Evolutionary conservation across 1,140 invertebrate species (phyloP), one percentile per base, ranked within the genome.

Genomic region (Babylonia areolata): DNA sequence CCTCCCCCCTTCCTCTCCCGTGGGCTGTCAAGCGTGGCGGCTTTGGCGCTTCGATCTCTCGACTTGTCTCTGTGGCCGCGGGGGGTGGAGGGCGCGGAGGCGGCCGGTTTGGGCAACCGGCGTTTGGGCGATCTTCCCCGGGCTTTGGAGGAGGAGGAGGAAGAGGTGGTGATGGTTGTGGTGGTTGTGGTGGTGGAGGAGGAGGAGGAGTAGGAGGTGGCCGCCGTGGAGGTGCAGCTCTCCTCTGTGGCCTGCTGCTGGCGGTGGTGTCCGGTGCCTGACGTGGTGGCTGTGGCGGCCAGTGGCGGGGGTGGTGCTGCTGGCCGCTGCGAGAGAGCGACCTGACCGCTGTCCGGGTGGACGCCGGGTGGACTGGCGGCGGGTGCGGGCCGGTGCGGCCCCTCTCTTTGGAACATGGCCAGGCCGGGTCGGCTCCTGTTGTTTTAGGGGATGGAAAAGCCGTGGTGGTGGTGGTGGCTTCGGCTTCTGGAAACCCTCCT

Each of bases 391-490:
- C 31, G 40, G 40, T 12, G 78, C 46, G 31, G 40, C 23, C 3
- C 42, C 31, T n/a, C 51, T 9, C 35, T 69, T n/a, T 83, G 81
- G 69, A 83, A 83, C 69, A 69, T 69, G 54, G 54, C 81, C 58
- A 83, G 40, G 5, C 17, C 37, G 33, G 81, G 6, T 1, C 15
- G 3, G 23, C 28, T 42, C 33, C n/a, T 83, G 58, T 71, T 69
- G 69, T 83, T 69, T 83, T 20, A 69, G 69, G 40, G 69, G 54
- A 83, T 83, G 69, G 54, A 69, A 83, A 46, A 46, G 31, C 12
- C 69, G 39, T 58, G 40, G 33, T 31, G 54, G 46, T 15, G 6
- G 17, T 17, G 9, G 31, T 11, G 15, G 31, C 46, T 80, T 17
- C 46, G 9, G 17, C 20, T 46, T n/a, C 40, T 40, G n/a, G 5